phyloP scores from a whole-genome alignment of 2,888 invertebrate genomes.

The Ceramica pisi region DNA sequence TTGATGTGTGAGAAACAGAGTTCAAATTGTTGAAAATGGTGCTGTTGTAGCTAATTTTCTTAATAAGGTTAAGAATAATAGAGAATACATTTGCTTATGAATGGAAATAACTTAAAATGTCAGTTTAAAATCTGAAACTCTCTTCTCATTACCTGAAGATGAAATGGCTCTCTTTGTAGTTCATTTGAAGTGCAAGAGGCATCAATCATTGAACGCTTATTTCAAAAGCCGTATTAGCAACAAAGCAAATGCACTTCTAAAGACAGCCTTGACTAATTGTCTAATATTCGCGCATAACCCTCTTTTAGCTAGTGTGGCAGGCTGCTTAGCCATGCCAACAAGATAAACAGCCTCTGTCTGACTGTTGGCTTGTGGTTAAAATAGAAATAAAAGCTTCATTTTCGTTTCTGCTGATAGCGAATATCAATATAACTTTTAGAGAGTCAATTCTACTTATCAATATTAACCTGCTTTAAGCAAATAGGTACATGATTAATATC shows the following conservation, averaged over 20 bases:
- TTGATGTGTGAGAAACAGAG: constrained; percentile 1
- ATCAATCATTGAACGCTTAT: neutral
- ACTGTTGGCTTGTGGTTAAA: neutral
- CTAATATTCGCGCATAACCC: neutral
- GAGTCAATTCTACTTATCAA: neutral
- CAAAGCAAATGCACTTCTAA: neutral
- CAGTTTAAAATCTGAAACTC: constrained; percentile 17
- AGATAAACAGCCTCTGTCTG: neutral
- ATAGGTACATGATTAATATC: constrained; percentile 13
- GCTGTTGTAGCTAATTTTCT: constrained; percentile 7
- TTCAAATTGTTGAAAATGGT: constrained; percentile 4
- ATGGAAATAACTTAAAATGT: constrained; percentile 2
- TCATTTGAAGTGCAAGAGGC: neutral
- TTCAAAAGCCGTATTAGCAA: neutral
- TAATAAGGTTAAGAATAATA: constrained; percentile 14
- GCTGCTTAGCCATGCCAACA: neutral
- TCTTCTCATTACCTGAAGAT: constrained; percentile 17
- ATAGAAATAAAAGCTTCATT: neutral
- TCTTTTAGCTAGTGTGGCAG: neutral
- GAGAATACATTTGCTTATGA: constrained; percentile 30
- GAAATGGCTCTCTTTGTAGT: neutral
- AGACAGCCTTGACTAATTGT: neutral
- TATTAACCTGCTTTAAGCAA: neutral
- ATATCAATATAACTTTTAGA: constrained; percentile 10
- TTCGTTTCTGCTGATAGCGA: neutral